These are phyloP conservation scores for Bufotes viridis DNA, from an alignment of 2,797 vertebrate species.

Conservation along the genomic window DNA sequence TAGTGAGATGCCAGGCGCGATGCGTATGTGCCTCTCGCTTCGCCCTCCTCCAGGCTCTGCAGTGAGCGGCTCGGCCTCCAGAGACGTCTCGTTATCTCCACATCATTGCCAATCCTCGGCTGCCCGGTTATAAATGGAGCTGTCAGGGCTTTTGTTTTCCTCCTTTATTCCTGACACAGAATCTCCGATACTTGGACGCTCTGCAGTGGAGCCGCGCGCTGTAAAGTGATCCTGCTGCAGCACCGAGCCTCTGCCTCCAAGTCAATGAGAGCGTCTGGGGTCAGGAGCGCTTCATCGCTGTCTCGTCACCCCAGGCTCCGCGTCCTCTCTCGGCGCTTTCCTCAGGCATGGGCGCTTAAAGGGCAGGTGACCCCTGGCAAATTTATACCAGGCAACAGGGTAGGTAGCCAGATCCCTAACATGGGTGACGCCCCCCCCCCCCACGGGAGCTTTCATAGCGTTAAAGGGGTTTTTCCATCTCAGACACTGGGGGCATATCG, in stretches of 20 bases:
- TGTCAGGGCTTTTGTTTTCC: conserved; percentile 40
- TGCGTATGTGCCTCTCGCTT: background rate
- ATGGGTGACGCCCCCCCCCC: too few relatives aligned
- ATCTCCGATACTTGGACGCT: conserved; percentile 16
- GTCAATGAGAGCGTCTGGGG: conserved; percentile 23
- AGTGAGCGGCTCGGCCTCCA: conserved; percentile 24
- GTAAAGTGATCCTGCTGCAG: conserved; percentile 47
- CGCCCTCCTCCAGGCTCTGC: conserved; percentile 21
- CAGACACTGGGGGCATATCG: too few relatives aligned
- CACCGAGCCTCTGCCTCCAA: conserved; percentile 1
- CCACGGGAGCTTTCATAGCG: background rate
- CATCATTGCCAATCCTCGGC: conserved; percentile 37
- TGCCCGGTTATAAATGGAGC: conserved; percentile 24
- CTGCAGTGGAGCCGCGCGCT: conserved; percentile 35
- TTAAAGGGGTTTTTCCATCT: too few relatives aligned
- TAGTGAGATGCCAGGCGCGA: background rate
- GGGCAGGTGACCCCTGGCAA: background rate
- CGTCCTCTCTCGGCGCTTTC: background rate
- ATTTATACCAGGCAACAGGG: background rate
- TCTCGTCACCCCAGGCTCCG: background rate
- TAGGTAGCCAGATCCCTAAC: too few relatives aligned
- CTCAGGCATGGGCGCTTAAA: background rate
- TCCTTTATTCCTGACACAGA: conserved; percentile 34
- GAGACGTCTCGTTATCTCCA: conserved; percentile 28
- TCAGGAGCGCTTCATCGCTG: background rate